Base-by-base conservation (phyloP, 2,113 vertebrate species). In the Podocnemis expansa region DNA sequence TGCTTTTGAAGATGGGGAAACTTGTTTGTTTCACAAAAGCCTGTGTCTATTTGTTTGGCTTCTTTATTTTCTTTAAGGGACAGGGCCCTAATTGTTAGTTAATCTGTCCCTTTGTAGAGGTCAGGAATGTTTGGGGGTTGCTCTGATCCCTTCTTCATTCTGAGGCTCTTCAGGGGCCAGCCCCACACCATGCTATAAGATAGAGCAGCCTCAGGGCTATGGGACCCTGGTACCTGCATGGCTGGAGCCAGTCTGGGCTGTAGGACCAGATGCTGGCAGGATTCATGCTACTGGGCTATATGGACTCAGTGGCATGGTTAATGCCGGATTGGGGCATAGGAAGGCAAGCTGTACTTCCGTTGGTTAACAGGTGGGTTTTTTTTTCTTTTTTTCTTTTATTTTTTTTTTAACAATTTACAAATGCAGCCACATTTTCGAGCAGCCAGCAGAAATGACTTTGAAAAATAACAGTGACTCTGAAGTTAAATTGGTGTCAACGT, bases 391-490 rank as follows among this genome's bases (percentile, higher is more conserved):
- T 89, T n/a, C n/a, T 63, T 17, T 67, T 29, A 31, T 84, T 94
- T 34, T n/a, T 82, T 94, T 93, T 89, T 88, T 87, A 88, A 34
- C 88, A 80, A 87, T 70, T 91, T 88, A 79, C 93, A 87, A 78
- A 86, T 31, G 52, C 52, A 60, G 49, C 70, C 83, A 1, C 55
- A 4, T 94, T 96, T 96, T 94, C 79, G 87, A 63, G 94, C 89
- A 94, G 95, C 80, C 87, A 31, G 41, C 82, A 67, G 78, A 96
- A 95, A 90, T 2, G 2, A 54, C 82, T 93, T 96, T 97, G 94
- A 92, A 95, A 96, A 95, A 91, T 93, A 97, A 87, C 75, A 56
- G 52, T 80, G 67, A 85, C 55, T 94, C 95, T 93, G 90, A 93
- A 92, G 89, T 94, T 84, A 91, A 94, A 93, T 93, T 88, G 82